Evolutionary conservation across 2,113 vertebrate genomes (phyloP), one percentile per base, ranked within the genome.

Genomic region (Sebastes fasciatus): DNA sequence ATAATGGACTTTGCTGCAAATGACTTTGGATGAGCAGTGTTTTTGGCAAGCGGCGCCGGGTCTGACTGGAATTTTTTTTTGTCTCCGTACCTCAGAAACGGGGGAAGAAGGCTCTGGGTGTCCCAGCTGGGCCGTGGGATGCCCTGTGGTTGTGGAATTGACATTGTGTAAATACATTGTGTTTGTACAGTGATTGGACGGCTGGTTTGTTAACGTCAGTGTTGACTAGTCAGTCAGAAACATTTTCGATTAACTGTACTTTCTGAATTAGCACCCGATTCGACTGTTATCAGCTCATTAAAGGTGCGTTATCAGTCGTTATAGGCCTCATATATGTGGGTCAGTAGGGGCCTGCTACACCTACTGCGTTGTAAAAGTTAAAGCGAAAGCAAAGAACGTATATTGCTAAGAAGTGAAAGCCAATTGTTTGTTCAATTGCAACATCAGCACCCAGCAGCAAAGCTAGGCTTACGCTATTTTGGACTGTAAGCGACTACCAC

Each of bases 1-100:
- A 90, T 97, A 97, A 97, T 97, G 95, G 96, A 97, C 95, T 97
- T 92, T 96, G 94, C 96, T 92, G 95, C 95, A 97, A 97, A 97
- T 93, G 95, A 96, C 96, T 97, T 95, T 95, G 96, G 96, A 96
- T 95, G 94, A 92, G 80, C 94, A 88, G 91, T 67, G 82, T 87
- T 94, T 92, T 87, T 96, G 96, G 95, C 96, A 96, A 90, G 86
- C 77, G 64, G 86, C 63, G 66, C 89, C 77, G 91, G 84, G 92
- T 89, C 89, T 79, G 87, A 92, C 14, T 70, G 90, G 85, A 93
- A 89, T 94, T 92, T 66, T 77, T 57, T 57, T 57, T 10, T 54
- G 17, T 70, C 64, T 74, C n/a, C 34, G 5, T 78, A 83, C 84
- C 87, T 91, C 85, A 75, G 73, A 84, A 91, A 72, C 55, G 23